Conservation (phyloP, 2,888 invertebrate genomes). For the Thumatha senex region DNA sequence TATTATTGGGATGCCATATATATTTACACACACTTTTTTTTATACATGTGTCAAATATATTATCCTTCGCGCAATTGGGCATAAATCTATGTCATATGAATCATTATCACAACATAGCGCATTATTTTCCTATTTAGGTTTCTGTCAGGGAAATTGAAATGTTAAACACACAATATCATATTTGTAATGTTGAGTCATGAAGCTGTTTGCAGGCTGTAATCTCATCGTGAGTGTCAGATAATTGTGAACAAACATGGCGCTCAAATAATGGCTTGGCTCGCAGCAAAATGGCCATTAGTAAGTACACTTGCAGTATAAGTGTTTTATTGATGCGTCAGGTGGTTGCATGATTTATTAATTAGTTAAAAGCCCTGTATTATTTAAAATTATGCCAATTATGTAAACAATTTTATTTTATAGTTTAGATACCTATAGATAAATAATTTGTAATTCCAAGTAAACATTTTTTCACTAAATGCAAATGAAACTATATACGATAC, state of each 20-base stretch:
- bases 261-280: background rate
- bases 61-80: too few relatives aligned
- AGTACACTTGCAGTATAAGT: background rate
- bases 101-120: too few relatives aligned
- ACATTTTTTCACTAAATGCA: too few relatives aligned
- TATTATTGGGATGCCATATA: too few relatives aligned
- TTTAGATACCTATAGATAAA: background rate
- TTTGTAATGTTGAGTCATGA: slow-evolving; percentile 2
- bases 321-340: background rate
- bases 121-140: too few relatives aligned
- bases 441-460: too few relatives aligned
- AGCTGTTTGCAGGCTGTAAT: background rate
- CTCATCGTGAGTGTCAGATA: background rate
- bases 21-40: too few relatives aligned
- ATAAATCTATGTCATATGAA: too few relatives aligned
- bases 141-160: slow-evolving; percentile 1
- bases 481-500: too few relatives aligned
- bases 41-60: too few relatives aligned
- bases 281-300: background rate
- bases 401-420: background rate
- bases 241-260: slow-evolving; percentile 1
- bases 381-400: background rate
- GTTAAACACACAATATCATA: background rate
- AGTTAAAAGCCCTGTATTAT: background rate
- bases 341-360: background rate